Evolutionary conservation across 1,140 invertebrate genomes (phyloP), one percentile per base, ranked within the genome.

Genomic region (Lepidurus couesii): DNA sequence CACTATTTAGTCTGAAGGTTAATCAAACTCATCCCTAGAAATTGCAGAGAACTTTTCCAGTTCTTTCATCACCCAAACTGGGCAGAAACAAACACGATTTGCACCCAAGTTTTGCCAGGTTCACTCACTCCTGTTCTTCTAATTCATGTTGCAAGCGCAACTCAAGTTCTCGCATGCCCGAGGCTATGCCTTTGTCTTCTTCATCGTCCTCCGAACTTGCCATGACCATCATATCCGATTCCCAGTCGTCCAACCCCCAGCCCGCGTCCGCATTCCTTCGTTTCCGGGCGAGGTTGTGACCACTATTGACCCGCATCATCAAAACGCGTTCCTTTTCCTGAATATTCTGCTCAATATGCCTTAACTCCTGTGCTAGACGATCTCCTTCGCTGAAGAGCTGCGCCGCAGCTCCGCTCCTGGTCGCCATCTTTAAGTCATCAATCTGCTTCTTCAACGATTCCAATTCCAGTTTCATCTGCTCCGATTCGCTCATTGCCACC

Each of bases 151-250:
- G 88, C 86, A 89, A 89, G 78, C 89, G 86, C 47, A 90, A 83
- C 83, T 91, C 90, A 34, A 91, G 84, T 81, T 90, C 89, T 24
- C 88, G 85, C 87, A 91, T 91, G 82, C 91, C 90, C 81, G 91
- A 89, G 21, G 89, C 90, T 75, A 91, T 90, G 76, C 88, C 89
- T 77, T 87, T 88, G 83, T 91, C 90, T 79, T 91, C 90, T 3
- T 87, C 89, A 79, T 90, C 90, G 81, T 91, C 89, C 84, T 90
- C 77, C 11, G 65, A 80, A 80, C 79, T 43, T n/a, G 42, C 73
- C 47, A 78, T 24, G 9, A 53, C 42, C 21, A 65, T 43, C 21
- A 13, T 79, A 42, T 44, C 47, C 24, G 44, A 34, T 13, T 79
- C 65, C 24, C 44, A 53, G 0, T 44, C 47, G 45, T 78, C 44